Conservation (phyloP, 1,140 invertebrate species). For the fruit fly (Drosophila melanogaster) region Release_6_plus_ISO1_MT NC_004354.4:4958501-4959000, state of each 20-base stretch:
- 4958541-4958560: constrained; percentile 70
- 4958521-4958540: constrained; percentile 54
- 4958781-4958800: constrained; percentile 70
- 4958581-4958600: constrained; percentile 39
- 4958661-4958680: constrained; percentile 5
- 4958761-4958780: constrained; percentile 56
- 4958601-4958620: constrained; percentile 72
- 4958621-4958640: constrained; percentile 66
- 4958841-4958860: constrained; percentile 52
- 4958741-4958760: constrained; percentile 47
- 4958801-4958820: constrained; percentile 38
- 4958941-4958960: constrained; percentile 38
- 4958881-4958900: constrained; percentile 80
- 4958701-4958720: neutral
- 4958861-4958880: constrained; percentile 76
- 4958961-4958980: constrained; percentile 74
- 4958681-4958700: neutral
- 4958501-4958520: neutral
- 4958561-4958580: constrained; percentile 62
- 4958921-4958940: constrained; percentile 49
- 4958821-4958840: constrained; percentile 3
- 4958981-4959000: constrained; percentile 81
- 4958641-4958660: constrained; percentile 59
- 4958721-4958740: constrained; percentile 4
- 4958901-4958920: constrained; percentile 36